These are phyloP conservation scores for Gasteruption jaculator DNA, from an alignment of 2,888 invertebrate genomes.

Conservation along the genomic window DNA sequence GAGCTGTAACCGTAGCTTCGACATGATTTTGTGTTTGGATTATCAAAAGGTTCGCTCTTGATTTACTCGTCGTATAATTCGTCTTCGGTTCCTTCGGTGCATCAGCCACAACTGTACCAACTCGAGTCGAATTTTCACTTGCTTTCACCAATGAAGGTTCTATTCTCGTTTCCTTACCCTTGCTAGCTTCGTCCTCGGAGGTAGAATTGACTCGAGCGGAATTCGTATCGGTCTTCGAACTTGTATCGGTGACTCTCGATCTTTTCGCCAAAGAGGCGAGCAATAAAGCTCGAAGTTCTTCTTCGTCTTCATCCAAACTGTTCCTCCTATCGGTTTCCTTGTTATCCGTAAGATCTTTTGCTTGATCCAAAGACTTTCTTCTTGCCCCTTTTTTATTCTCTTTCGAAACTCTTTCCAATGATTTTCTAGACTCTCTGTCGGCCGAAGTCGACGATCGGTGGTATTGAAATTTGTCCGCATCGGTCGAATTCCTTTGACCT, in stretches of 20 bases:
- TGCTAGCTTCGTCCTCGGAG: too few relatives aligned
- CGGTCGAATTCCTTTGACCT: too few relatives aligned
- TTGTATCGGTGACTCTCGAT: constrained; percentile 17
- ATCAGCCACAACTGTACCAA: too few relatives aligned
- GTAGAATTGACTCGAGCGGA: too few relatives aligned
- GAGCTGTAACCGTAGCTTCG: too few relatives aligned
- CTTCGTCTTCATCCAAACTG: constrained; percentile 47
- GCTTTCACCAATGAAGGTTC: too few relatives aligned
- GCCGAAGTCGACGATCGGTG: neutral
- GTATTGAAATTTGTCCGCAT: neutral
- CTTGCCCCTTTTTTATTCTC: neutral
- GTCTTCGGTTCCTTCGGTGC: too few relatives aligned
- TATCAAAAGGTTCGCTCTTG: too few relatives aligned
- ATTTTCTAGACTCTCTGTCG: constrained; percentile 1
- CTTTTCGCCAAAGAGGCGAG: constrained; percentile 43
- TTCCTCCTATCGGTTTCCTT: constrained; percentile 23
- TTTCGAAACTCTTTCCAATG: neutral
- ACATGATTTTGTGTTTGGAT: too few relatives aligned
- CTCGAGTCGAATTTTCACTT: too few relatives aligned
- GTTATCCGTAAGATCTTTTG: neutral
- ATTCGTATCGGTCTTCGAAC: neutral
- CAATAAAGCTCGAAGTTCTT: constrained; percentile 39
- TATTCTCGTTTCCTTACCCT: too few relatives aligned
- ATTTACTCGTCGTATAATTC: too few relatives aligned
- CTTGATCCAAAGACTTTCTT: neutral